A percentile compares a stretch with the other conserved stretches of the same genome.
phyloP scores from a whole-genome alignment of 2,113 vertebrate genomes.

The Herpailurus yagouaroundi region DNA sequence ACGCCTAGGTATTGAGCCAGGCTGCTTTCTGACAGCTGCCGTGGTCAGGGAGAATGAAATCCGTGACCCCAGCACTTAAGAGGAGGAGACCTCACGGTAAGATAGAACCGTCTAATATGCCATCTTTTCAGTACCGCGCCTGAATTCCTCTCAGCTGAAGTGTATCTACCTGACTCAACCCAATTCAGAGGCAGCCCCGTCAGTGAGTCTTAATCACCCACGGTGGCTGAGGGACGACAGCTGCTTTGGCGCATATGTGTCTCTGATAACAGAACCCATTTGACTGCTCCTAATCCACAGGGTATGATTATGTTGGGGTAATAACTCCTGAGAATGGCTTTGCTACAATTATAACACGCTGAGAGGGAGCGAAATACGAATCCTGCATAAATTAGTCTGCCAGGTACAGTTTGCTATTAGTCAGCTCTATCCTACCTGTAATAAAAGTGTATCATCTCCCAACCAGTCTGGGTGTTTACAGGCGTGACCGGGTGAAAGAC shows the following conservation, averaged over 20 bases:
- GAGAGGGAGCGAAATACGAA: slow-evolving; percentile 11
- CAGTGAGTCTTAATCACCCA: slow-evolving; percentile 65
- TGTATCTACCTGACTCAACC: background rate
- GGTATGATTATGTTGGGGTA: slow-evolving; percentile 39
- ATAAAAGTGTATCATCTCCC: background rate
- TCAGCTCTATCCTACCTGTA: background rate
- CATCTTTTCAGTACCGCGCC: background rate
- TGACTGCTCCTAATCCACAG: slow-evolving; percentile 54
- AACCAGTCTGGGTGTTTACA: background rate
- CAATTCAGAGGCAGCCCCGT: background rate
- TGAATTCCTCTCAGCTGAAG: background rate
- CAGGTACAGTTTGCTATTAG: slow-evolving; percentile 11
- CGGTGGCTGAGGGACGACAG: slow-evolving; percentile 45
- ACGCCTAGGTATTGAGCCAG: background rate
- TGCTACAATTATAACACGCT: slow-evolving; percentile 10
- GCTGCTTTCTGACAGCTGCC: background rate
- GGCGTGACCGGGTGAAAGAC: background rate
- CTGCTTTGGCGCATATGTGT: slow-evolving; percentile 44
- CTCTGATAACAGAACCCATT: slow-evolving; percentile 57
- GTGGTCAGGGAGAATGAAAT: background rate
- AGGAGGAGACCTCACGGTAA: background rate
- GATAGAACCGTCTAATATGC: background rate
- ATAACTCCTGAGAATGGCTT: slow-evolving; percentile 50
- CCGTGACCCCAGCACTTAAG: background rate
- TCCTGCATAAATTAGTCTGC: slow-evolving; percentile 30